A percentile compares a stretch with the other conserved stretches of the same genome.
Evolutionary conservation across 2,113 vertebrate genomes (phyloP).

Genomic region (Microcebus griseorufus): DNA sequence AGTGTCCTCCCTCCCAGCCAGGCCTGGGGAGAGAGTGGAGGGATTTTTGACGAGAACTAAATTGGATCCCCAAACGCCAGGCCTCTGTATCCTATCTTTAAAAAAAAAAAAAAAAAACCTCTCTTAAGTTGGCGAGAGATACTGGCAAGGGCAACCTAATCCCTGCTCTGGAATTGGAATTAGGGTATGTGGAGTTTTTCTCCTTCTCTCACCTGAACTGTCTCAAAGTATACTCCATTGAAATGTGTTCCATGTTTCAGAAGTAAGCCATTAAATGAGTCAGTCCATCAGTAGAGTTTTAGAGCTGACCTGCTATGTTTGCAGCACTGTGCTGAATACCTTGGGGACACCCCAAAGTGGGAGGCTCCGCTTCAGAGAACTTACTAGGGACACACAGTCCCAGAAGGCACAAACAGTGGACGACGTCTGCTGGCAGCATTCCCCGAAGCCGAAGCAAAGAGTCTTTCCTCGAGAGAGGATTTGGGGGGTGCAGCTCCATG

Average conservation of each 20-base stretch:
- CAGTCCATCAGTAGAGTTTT: not conserved
- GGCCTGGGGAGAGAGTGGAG: constrained; percentile 68
- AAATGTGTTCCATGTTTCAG: not conserved
- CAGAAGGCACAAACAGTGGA: not conserved
- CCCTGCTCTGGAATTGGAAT: constrained; percentile 24
- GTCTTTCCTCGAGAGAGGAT: not conserved
- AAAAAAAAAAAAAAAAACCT: not conserved
- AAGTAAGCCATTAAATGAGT: not conserved
- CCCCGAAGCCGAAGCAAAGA: not conserved
- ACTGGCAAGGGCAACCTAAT: not conserved
- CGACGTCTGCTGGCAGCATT: not conserved
- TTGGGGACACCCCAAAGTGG: not conserved
- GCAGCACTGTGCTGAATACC: not conserved
- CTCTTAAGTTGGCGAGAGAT: not conserved
- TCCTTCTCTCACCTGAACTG: not conserved
- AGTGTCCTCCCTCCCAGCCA: constrained; percentile 59
- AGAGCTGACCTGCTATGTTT: constrained; percentile 3
- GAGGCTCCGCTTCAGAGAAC: constrained; percentile 9
- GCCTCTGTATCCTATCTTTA: constrained; percentile 2
- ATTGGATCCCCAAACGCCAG: constrained; percentile 60
- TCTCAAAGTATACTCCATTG: not conserved
- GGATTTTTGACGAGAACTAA: constrained; percentile 77
- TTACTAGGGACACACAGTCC: not conserved
- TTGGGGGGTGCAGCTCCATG: not conserved
- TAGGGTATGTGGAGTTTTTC: not conserved